These are phyloP conservation scores for Agrilus mali DNA, from an alignment of 2,888 invertebrate genomes.

Conservation along the genomic window DNA sequence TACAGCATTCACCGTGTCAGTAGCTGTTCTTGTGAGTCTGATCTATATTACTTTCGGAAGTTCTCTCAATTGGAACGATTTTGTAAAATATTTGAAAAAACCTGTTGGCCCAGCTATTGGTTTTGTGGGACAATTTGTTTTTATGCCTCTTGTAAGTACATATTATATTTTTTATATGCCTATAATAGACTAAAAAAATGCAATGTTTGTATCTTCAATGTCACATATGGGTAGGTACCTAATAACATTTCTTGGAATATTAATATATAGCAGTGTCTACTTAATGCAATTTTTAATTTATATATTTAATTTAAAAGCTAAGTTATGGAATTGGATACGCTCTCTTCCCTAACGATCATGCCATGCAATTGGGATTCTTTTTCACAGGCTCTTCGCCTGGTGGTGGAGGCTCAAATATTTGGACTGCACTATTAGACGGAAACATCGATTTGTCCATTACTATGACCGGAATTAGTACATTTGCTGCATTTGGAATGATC, in stretches of 20 bases:
- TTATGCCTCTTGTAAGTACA: constrained; percentile 71
- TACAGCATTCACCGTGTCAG: constrained; percentile 59
- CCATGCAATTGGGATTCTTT: constrained; percentile 74
- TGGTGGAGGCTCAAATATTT: constrained; percentile 95
- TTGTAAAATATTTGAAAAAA: constrained; percentile 49
- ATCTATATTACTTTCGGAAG: constrained; percentile 88
- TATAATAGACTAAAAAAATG: not conserved
- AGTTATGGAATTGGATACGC: constrained; percentile 59
- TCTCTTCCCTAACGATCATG: constrained; percentile 54
- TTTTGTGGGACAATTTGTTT: constrained; percentile 62
- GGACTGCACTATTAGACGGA: constrained; percentile 83
- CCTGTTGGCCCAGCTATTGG: constrained; percentile 73
- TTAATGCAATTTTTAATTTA: not conserved
- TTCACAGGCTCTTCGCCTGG: constrained; percentile 83
- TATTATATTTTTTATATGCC: not conserved
- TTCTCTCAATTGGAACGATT: constrained; percentile 63
- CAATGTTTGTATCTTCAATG: too few species aligned
- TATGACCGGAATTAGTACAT: constrained; percentile 78
- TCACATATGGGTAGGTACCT: too few species aligned
- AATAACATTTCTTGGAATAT: too few species aligned
- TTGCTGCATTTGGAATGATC: constrained; percentile 82
- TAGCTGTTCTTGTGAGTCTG: constrained; percentile 62
- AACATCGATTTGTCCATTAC: constrained; percentile 89
- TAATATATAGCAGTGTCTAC: too few species aligned
- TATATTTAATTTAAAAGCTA: constrained; percentile 37